Evolutionary conservation across 2,113 vertebrate species (phyloP).

Genomic region (Daubentonia madagascariensis): DNA sequence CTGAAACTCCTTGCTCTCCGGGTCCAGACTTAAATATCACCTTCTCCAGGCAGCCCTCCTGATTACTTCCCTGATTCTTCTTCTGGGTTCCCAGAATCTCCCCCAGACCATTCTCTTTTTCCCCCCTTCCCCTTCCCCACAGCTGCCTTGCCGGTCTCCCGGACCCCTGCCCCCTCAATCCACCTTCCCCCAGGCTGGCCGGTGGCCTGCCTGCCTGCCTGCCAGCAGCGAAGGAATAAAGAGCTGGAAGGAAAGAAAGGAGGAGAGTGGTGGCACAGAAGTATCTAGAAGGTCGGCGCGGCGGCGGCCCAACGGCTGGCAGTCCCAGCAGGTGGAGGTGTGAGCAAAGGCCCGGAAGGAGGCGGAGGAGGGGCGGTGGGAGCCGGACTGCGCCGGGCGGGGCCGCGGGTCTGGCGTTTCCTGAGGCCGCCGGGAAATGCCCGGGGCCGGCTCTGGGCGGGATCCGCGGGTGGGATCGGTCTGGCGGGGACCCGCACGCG

Average conservation of each 20-base stretch:
- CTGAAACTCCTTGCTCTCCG: not conserved
- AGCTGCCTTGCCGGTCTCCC: fast-evolving
- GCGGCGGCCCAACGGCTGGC: fast-evolving
- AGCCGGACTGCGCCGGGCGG: fast-evolving
- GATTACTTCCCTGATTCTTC: not conserved
- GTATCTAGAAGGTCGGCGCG: not conserved
- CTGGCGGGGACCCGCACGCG: not conserved
- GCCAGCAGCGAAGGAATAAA: not conserved
- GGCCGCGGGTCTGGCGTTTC: not conserved
- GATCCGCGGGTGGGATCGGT: fast-evolving
- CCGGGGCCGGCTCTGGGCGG: not conserved
- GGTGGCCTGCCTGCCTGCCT: not conserved
- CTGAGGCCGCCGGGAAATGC: conserved; percentile 30
- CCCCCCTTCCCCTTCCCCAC: not conserved
- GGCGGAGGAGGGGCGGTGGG: not conserved
- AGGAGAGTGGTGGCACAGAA: not conserved
- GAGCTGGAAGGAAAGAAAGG: not conserved
- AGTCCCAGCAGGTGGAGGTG: fast-evolving
- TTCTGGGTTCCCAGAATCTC: not conserved
- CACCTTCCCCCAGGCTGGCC: not conserved
- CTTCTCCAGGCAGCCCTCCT: not conserved
- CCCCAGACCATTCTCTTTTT: too few species aligned
- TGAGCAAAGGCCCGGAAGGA: not conserved
- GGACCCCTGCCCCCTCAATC: fast-evolving
- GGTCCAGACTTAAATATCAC: not conserved